Conservation (phyloP, 1,140 invertebrate genomes). For the Reticulitermes speratus region DNA sequence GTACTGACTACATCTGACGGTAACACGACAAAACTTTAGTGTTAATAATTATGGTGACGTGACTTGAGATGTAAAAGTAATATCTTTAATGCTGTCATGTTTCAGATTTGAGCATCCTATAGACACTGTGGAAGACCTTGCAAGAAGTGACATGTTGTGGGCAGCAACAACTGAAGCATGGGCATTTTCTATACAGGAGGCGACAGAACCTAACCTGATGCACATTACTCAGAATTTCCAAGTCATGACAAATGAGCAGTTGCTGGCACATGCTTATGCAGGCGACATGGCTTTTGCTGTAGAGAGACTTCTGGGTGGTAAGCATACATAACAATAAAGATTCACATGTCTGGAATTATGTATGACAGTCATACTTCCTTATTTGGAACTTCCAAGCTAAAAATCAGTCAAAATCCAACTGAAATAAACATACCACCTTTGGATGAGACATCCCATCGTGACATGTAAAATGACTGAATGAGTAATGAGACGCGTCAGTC, state of each 20-base stretch:
- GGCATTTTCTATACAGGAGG: constrained; percentile 52
- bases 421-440: too few species aligned
- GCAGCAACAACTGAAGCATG: constrained; percentile 58
- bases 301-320: constrained; percentile 56
- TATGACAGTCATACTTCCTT: too few species aligned
- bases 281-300: constrained; percentile 52
- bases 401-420: too few species aligned
- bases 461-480: too few species aligned
- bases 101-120: constrained; percentile 49
- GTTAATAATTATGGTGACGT: too few species aligned
- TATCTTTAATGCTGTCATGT: constrained; percentile 22
- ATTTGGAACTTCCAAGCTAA: too few species aligned
- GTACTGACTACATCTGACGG: too few species aligned
- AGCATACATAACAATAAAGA: neutral
- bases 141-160: constrained; percentile 51
- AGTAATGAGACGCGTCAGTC: too few species aligned
- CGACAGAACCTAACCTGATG: constrained; percentile 49
- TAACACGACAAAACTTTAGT: too few species aligned
- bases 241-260: constrained; percentile 46
- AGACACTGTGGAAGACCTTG: constrained; percentile 52
- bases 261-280: constrained; percentile 46
- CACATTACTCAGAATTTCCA: constrained; percentile 49
- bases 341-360: neutral
- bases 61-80: too few species aligned
- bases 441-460: too few species aligned